These are phyloP conservation scores for Catocala sponsa DNA, from an alignment of 2,888 invertebrate species.

Conservation along the genomic window DNA sequence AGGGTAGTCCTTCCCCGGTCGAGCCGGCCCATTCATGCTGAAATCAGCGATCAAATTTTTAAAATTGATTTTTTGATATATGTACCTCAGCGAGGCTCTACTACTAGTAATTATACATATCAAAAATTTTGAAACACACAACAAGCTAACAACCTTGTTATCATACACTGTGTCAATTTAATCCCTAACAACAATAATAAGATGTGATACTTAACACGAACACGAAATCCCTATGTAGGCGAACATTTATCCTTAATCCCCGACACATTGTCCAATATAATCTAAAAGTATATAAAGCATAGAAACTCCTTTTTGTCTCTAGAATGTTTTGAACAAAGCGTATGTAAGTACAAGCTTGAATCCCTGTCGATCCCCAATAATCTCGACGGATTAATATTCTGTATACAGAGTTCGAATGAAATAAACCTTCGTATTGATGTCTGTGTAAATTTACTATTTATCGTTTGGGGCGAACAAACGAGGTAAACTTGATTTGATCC, in stretches of 20 bases:
- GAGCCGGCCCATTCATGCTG: too few species aligned
- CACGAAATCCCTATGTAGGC: not conserved
- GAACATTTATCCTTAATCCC: not conserved
- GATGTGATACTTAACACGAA: not conserved
- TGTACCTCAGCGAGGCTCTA: too few species aligned
- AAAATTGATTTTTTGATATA: too few species aligned
- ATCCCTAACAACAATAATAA: too few species aligned
- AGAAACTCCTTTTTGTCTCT: constrained; percentile 13
- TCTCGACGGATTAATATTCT: constrained; percentile 39
- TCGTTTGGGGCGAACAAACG: constrained; percentile 1
- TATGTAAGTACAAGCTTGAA: not conserved
- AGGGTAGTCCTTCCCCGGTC: too few species aligned
- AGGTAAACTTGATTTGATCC: not conserved
- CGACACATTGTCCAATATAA: not conserved
- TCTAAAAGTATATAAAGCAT: not conserved
- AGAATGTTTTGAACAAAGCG: constrained; percentile 21
- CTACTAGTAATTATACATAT: too few species aligned
- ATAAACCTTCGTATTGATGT: constrained; percentile 39
- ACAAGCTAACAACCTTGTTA: too few species aligned
- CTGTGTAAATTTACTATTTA: constrained; percentile 26
- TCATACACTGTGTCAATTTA: too few species aligned
- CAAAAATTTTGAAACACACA: too few species aligned
- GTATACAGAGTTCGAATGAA: constrained; percentile 15
- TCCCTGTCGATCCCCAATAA: constrained; percentile 27
- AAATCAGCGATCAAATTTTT: too few species aligned